Conservation (phyloP, 1,140 invertebrate genomes). For the Ephestia elutella region DNA sequence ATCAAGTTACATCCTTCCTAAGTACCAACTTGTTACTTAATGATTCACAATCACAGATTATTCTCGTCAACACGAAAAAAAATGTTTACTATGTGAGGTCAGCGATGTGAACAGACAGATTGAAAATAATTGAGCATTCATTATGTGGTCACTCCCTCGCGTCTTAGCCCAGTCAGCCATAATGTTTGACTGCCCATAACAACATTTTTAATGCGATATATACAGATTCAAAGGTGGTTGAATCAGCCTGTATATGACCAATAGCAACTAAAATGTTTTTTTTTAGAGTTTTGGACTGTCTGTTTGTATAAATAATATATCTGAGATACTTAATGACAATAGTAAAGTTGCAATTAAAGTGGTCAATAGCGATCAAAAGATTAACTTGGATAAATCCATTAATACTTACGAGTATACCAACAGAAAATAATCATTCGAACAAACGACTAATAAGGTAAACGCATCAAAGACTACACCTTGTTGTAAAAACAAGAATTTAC, state of each 20-base stretch:
- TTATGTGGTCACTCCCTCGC: neutral
- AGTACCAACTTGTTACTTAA: neutral
- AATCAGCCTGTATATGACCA: no score
- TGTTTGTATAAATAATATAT: no score
- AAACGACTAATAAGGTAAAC: neutral
- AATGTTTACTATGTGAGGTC: neutral
- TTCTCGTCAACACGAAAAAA: neutral
- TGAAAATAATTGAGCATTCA: neutral
- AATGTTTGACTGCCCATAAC: no score
- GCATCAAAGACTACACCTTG: neutral
- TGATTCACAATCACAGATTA: neutral
- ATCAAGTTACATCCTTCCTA: neutral
- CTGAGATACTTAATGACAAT: no score
- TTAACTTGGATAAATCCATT: neutral
- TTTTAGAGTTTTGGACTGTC: no score
- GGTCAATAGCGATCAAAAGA: no score
- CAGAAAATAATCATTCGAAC: neutral
- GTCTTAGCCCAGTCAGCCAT: no score
- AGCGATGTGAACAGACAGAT: neutral
- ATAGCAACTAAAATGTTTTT: no score
- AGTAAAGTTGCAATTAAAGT: no score
- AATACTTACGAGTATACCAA: neutral
- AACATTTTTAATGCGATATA: neutral
- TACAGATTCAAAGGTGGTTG: no score
- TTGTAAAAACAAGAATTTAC: neutral